Evolutionary conservation across 2,888 invertebrate species (phyloP), one percentile per base, ranked within the genome.

Genomic region (Xylota segnis): DNA sequence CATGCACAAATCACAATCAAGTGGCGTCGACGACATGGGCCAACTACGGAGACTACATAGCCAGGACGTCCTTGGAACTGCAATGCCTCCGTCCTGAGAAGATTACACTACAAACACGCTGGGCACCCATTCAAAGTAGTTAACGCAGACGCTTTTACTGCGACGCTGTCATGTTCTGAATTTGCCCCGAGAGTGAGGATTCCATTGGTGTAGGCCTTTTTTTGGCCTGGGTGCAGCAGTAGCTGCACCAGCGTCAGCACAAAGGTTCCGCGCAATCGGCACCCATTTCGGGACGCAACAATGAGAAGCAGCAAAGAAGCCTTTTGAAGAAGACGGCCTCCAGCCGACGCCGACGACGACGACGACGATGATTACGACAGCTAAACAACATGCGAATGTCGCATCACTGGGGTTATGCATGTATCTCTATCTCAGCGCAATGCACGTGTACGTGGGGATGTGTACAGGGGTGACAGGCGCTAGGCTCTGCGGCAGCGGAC

Each of bases 1-100:
- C 83, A 82, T 52, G 72, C 74, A 88, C 87, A 87, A 88, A 88
- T 88, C 87, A 77, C 88, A 87, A 87, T 88, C 88, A 88, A 87
- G 18, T 43, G 14, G 10, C 12, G 14, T 29, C 18, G n/a, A 40
- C 29, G 40, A 45, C 34, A 37, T 47, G 16, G 4, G 6, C 43
- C 74, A 40, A 18, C 29, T 18, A 27, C 7, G 2, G 27, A 12
- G 9, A 12, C 14, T 32, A 45, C 18, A 34, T n/a, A 18, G 4
- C 6, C 18, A 5, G 4, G 47, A 47, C 75, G 81, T 81, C 81
- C 81, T 81, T 75, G 68, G 52, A 6, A 14, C 37, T 14, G 40
- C 29, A n/a, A 45, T 72, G 18, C 6, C 54, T 40, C 61, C 0
- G 6, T 52, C 34, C 23, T 63, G 18, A 45, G 43, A 32, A 43